Base-by-base conservation (phyloP, 2,888 invertebrate species). In the Drosophila lutescens region DNA sequence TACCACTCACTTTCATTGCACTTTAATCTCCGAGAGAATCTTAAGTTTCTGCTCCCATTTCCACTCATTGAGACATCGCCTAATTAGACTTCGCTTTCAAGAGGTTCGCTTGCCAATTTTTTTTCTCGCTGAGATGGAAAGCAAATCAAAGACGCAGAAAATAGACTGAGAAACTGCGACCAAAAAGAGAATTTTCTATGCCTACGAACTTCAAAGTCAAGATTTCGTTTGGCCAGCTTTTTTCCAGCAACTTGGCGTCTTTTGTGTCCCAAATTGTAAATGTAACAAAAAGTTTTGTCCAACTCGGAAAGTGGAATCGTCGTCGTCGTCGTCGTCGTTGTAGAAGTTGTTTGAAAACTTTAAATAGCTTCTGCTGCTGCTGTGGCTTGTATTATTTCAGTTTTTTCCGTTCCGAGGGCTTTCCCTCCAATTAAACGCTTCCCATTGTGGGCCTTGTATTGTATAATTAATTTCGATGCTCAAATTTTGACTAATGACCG, bases 401-500 rank as follows among this genome's bases (percentile, higher is more conserved):
- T 46, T 60, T 17, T 12, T 49, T 49, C 34, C 49, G 38, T 59
- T 62, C 43, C 32, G 32, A 65, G 57, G 72, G 78, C 79, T 82
- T 85, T 83, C 75, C 78, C 54, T 80, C 71, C 76, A 80, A 82
- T 80, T 85, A 85, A 82, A 75, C 70, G 68, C 54, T 67, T 72
- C 75, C 71, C 75, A 82, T 83, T 85, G 80, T 85, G 72, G 55
- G 58, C 66, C 66, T 36, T 46, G 58, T 17, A 30, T 71, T 69
- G 49, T 68, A 70, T 73, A 73, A 73, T 73, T 73, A 72, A 72
- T 73, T 74, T 69, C 50, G 74, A 73, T 78, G 77, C 70, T 84
- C 69, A 66, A 76, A 74, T 77, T 70, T 82, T 79, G 81, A 81
- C 85, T 82, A 82, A 82, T 82, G 85, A 82, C 74, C 85, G 30